phyloP scores from a whole-genome alignment of 2,888 invertebrate genomes.

The Cataglyphis cursor region DNA sequence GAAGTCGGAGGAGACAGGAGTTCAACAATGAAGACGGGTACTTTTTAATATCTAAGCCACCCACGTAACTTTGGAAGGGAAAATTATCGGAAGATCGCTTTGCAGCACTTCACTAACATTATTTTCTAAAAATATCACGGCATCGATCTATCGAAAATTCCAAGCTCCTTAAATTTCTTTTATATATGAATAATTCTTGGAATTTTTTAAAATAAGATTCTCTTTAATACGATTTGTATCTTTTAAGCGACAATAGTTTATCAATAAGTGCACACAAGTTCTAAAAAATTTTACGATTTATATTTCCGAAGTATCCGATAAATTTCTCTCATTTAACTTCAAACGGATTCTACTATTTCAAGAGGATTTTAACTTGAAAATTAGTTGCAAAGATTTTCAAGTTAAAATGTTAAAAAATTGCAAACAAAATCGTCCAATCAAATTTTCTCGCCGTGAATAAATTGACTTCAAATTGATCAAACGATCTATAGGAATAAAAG shows the following conservation, averaged over 20 bases:
- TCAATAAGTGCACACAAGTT: not conserved
- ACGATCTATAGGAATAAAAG: conserved; percentile 3
- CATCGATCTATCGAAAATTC: conserved; percentile 14
- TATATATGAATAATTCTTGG: not conserved
- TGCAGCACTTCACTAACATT: conserved; percentile 38
- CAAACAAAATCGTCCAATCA: conserved; percentile 5
- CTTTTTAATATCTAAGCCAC: conserved; percentile 52
- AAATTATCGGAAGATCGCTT: conserved; percentile 49
- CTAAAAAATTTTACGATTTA: not conserved
- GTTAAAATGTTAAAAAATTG: conserved; percentile 2
- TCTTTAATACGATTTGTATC: not conserved
- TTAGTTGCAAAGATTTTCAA: conserved; percentile 19
- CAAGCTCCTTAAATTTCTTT: not conserved
- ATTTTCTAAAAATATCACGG: conserved; percentile 29
- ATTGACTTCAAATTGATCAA: conserved; percentile 20
- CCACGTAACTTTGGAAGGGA: conserved; percentile 34
- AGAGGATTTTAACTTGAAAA: conserved; percentile 7
- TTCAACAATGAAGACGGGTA: conserved; percentile 28
- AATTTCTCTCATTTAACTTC: not conserved
- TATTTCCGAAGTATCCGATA: not conserved
- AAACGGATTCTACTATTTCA: conserved; percentile 1
- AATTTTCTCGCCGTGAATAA: conserved; percentile 5
- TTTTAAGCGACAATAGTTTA: not conserved
- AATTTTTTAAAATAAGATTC: not conserved
- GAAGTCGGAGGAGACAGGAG: conserved; percentile 47